A percentile compares a stretch with the other conserved stretches of the same genome.
phyloP scores from a whole-genome alignment of 2,888 invertebrate genomes.

The Eulithis prunata region DNA sequence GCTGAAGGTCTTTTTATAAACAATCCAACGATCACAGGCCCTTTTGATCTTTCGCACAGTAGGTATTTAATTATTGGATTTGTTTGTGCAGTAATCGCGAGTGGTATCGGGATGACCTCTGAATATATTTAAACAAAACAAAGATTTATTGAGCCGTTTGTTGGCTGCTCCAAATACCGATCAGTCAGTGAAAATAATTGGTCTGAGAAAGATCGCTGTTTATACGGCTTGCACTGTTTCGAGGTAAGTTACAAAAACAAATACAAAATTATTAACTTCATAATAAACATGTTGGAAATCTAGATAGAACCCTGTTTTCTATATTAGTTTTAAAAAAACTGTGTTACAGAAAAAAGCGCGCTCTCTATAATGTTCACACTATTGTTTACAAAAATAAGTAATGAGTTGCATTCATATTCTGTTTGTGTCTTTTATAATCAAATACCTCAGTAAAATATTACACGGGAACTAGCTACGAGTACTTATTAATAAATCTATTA shows the following conservation, averaged over 20 bases:
- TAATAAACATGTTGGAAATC: neutral
- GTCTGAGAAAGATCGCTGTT: constrained; percentile 44
- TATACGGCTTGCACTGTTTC: constrained; percentile 17
- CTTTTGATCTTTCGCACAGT: constrained; percentile 25
- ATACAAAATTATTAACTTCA: neutral
- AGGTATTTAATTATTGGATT: constrained; percentile 30
- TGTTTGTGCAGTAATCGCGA: constrained; percentile 35
- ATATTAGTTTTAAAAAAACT: no score
- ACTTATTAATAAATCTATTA: no score
- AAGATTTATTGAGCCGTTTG: constrained; percentile 46
- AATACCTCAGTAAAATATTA: no score
- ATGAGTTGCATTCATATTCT: no score
- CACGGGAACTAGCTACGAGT: no score
- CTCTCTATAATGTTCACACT: no score
- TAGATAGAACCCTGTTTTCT: no score
- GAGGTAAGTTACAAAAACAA: constrained; percentile 8
- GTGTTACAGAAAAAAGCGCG: no score
- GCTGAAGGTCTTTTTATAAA: constrained; percentile 25
- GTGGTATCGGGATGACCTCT: constrained; percentile 53
- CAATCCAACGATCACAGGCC: constrained; percentile 25
- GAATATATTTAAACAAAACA: constrained; percentile 45
- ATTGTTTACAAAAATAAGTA: no score
- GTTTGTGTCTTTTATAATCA: no score
- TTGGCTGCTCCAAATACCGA: constrained; percentile 49
- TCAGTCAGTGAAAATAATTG: constrained; percentile 57